Conservation (phyloP, 2,888 invertebrate species). For the Frankliniella fusca region DNA sequence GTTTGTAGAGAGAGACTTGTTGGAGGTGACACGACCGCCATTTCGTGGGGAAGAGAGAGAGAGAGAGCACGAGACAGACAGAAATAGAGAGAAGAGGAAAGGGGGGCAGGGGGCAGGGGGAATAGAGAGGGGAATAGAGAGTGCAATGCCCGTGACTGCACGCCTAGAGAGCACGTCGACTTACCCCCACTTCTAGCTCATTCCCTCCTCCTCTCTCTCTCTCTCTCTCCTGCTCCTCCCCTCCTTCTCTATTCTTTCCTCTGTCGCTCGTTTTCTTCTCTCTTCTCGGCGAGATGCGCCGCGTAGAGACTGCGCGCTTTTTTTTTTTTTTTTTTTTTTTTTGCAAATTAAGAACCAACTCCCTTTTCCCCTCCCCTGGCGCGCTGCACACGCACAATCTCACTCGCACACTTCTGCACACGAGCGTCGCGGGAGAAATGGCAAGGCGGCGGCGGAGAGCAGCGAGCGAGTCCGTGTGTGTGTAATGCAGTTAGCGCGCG, state of each 20-base stretch:
- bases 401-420: not conserved
- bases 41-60: not conserved
- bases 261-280: not conserved
- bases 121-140: not conserved
- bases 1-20: too few species aligned
- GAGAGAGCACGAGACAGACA: not conserved
- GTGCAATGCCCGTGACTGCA: slow-evolving; percentile 12
- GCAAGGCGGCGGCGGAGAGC: too few species aligned
- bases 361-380: not conserved
- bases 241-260: not conserved
- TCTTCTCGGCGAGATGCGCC: not conserved
- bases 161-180: not conserved
- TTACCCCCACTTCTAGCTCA: too few species aligned
- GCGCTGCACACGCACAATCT: not conserved
- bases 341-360: too few species aligned
- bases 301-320: too few species aligned
- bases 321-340: too few species aligned
- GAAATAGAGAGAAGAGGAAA: not conserved
- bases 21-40: too few species aligned
- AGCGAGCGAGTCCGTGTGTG: too few species aligned
- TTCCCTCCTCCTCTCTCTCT: not conserved
- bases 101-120: not conserved
- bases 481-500: too few species aligned
- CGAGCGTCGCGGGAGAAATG: not conserved
- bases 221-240: not conserved